These are phyloP conservation scores for Neopelma chrysocephalum DNA, from an alignment of 2,797 vertebrate species.

Conservation along the genomic window DNA sequence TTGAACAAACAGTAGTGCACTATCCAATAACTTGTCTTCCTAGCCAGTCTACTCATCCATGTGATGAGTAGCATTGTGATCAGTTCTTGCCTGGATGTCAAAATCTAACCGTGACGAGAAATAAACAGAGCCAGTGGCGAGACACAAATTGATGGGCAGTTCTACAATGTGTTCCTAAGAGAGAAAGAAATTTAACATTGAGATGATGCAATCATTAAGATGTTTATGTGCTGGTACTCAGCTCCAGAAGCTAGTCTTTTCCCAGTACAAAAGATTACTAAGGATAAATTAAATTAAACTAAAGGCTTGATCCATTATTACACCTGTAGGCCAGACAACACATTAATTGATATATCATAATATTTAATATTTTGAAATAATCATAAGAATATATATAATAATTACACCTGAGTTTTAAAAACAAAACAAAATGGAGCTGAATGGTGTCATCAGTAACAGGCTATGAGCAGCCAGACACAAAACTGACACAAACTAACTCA, in stretches of 20 bases:
- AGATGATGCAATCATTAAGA: conserved; percentile 79
- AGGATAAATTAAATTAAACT: conserved; percentile 80
- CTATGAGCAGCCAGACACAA: conserved; percentile 68
- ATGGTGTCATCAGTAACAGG: conserved; percentile 69
- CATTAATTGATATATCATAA: conserved; percentile 70
- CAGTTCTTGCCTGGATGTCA: conserved; percentile 59
- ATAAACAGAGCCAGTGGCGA: conserved; percentile 58
- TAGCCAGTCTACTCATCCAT: conserved; percentile 19
- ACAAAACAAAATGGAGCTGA: conserved; percentile 77
- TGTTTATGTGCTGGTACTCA: conserved; percentile 78
- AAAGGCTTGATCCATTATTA: conserved; percentile 73
- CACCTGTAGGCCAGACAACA: conserved; percentile 75
- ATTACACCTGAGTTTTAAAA: conserved; percentile 84
- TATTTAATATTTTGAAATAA: conserved; percentile 78
- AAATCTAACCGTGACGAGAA: conserved; percentile 36
- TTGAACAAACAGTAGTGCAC: conserved; percentile 42
- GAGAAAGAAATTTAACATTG: conserved; percentile 71
- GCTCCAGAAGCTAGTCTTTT: conserved; percentile 74
- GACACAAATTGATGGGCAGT: conserved; percentile 63
- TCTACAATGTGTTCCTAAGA: conserved; percentile 65
- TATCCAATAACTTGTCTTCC: neutral
- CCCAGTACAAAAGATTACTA: conserved; percentile 72
- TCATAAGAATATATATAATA: conserved; percentile 78
- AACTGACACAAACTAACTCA: conserved; percentile 61
- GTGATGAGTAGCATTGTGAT: conserved; percentile 27